Percentiles rank a stretch among this genome's conserved stretches.
phyloP scores from a whole-genome alignment of 2,888 invertebrate species.

The Gymnosoma rotundatum region DNA sequence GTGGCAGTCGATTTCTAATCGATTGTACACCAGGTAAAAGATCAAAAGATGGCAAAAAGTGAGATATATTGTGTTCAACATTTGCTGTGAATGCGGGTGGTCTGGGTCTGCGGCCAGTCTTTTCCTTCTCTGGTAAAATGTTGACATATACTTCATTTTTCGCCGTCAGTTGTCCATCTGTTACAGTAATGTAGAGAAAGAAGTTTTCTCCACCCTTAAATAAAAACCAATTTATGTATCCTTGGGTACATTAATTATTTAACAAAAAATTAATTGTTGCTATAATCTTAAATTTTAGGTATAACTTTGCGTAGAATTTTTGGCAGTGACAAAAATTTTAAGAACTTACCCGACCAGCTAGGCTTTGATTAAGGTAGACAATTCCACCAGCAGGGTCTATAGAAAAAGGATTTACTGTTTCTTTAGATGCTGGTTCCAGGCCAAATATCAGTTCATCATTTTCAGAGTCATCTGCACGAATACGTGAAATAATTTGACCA shows the following conservation, averaged over 20 bases:
- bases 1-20: slow-evolving; percentile 77
- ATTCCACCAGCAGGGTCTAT: slow-evolving; percentile 90
- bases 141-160: slow-evolving; percentile 88
- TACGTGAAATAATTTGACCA: slow-evolving; percentile 88
- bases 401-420: slow-evolving; percentile 85
- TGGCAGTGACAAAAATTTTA: not conserved
- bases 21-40: slow-evolving; percentile 80
- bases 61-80: slow-evolving; percentile 79
- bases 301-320: not conserved
- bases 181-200: slow-evolving; percentile 87
- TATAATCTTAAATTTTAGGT: too few relatives aligned
- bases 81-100: slow-evolving; percentile 78
- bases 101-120: slow-evolving; percentile 75
- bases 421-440: slow-evolving; percentile 84
- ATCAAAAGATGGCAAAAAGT: slow-evolving; percentile 80
- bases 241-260: too few relatives aligned
- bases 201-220: slow-evolving; percentile 86
- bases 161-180: slow-evolving; percentile 86
- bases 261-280: too few relatives aligned
- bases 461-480: slow-evolving; percentile 86
- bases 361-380: slow-evolving; percentile 90
- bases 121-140: slow-evolving; percentile 80
- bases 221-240: not conserved
- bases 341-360: slow-evolving; percentile 87
- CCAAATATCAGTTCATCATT: slow-evolving; percentile 86